Evolutionary conservation across 2,797 vertebrate genomes (phyloP), one percentile per base, ranked within the genome.

Genomic region (Toxotes lorentzi): DNA sequence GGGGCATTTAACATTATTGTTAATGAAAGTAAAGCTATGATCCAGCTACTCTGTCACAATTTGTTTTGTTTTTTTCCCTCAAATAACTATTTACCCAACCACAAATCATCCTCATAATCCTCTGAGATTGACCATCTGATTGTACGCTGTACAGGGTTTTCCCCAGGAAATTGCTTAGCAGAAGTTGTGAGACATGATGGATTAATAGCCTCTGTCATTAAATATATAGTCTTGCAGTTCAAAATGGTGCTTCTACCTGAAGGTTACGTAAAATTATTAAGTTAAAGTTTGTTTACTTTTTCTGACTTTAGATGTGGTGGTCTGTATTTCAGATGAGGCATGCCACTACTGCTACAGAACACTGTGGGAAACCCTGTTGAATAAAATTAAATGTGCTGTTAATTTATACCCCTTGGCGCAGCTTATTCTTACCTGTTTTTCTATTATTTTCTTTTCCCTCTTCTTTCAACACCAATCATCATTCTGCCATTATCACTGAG

Each of bases 361-460:
- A 41, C 83, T 89, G 88, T 88, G 86, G 87, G 80, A 90, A 87
- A 88, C 76, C 78, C 76, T 90, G 63, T 75, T 79, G 17, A 79
- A 53, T 78, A 48, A 78, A 85, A 88, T 90, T 50, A 74, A 92
- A 78, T 91, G 77, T 89, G 81, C 89, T 93, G 60, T 84, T 93
- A 76, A 91, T 93, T 91, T 82, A 85, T 94, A 80, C 83, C 85
- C 64, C 78, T 78, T 90, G 86, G 90, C 85, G 79, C 94, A 93
- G 87, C 93, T 93, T 91, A 87, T 86, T 91, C 90, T 93, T 91
- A 86, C 93, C 91, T 88, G 88, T 86, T 93, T 89, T 90, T 94
- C 82, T 92, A 77, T 88, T 85, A 71, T 91, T 92, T 89, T 91
- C 86, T 91, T 91, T 64, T 80, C 59, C 91, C 73, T 76, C 66